Evolutionary conservation across 1,140 invertebrate genomes (phyloP).

Genomic region (Drosophila navojoa): DNA sequence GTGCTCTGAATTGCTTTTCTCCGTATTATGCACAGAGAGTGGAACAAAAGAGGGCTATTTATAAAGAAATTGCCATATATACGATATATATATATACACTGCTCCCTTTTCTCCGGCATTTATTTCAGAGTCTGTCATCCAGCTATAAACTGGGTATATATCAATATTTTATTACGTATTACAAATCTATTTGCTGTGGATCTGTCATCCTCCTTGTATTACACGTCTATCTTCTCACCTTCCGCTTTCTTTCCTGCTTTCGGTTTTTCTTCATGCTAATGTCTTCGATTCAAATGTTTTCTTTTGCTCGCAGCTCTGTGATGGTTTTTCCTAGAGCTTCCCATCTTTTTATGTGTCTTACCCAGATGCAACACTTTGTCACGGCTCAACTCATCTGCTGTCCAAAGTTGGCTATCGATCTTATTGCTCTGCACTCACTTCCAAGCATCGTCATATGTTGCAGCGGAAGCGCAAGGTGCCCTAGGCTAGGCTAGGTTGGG

Average conservation of each 20-base stretch:
- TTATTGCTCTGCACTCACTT: slow-evolving; percentile 33
- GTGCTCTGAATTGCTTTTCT: slow-evolving; percentile 54
- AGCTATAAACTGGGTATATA: no score
- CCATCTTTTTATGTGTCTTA: slow-evolving; percentile 11
- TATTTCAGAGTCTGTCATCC: background rate
- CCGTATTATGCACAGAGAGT: slow-evolving; percentile 14
- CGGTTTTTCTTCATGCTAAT: background rate
- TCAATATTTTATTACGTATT: background rate
- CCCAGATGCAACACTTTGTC: slow-evolving; percentile 5
- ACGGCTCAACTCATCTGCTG: slow-evolving; percentile 18
- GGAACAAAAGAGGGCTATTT: slow-evolving; percentile 24
- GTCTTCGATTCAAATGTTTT: slow-evolving; percentile 5
- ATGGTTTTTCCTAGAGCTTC: slow-evolving; percentile 3
- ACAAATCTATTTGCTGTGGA: background rate
- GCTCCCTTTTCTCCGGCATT: background rate
- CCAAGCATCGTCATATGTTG: slow-evolving; percentile 25
- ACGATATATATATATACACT: background rate
- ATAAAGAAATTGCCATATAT: slow-evolving; percentile 13
- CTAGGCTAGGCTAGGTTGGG: slow-evolving; percentile 16
- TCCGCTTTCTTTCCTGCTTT: background rate
- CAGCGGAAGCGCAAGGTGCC: slow-evolving; percentile 33
- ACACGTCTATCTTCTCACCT: background rate
- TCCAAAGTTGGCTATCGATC: slow-evolving; percentile 33
- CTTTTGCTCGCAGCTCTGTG: background rate
- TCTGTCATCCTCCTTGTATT: background rate